phyloP scores from a whole-genome alignment of 2,888 invertebrate genomes.

The Callimorpha dominula region DNA sequence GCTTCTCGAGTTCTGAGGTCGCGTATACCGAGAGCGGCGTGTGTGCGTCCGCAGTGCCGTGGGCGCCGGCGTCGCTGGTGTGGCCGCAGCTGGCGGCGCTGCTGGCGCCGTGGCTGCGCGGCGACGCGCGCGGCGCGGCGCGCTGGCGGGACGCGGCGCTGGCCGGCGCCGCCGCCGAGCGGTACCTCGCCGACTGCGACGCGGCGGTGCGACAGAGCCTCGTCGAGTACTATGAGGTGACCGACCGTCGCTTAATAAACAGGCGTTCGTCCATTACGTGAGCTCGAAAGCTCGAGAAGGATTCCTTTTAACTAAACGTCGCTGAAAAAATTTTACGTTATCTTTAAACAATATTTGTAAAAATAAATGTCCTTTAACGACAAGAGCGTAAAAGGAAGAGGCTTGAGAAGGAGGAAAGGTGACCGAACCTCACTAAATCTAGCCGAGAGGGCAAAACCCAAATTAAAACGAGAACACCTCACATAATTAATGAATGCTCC shows the following conservation, averaged over 20 bases:
- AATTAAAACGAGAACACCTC: neutral
- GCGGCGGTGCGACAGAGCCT: constrained; percentile 81
- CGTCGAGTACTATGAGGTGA: constrained; percentile 88
- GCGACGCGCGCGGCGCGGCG: constrained; percentile 88
- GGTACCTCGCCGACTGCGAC: constrained; percentile 86
- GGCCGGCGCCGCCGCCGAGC: constrained; percentile 87
- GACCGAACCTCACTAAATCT: too few species aligned
- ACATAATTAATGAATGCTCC: neutral
- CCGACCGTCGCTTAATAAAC: neutral
- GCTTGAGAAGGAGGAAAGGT: too few species aligned
- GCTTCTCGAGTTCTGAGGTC: too few species aligned
- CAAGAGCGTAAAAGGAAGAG: too few species aligned
- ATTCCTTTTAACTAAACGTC: too few species aligned
- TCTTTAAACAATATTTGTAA: too few species aligned
- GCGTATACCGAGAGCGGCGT: too few species aligned
- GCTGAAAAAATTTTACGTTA: too few species aligned
- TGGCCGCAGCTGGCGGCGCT: constrained; percentile 89
- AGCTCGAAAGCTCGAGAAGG: too few species aligned
- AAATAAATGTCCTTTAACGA: too few species aligned
- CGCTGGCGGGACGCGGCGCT: constrained; percentile 89
- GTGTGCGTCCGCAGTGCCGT: constrained; percentile 82
- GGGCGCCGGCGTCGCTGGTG: constrained; percentile 90
- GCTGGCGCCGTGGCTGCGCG: constrained; percentile 89
- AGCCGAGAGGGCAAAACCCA: too few species aligned
- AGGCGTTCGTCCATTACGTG: too few species aligned